A percentile compares a stretch with the other conserved stretches of the same genome.
Conservation (phyloP, 1,140 invertebrate genomes). For the Sogatella furcifera region DNA sequence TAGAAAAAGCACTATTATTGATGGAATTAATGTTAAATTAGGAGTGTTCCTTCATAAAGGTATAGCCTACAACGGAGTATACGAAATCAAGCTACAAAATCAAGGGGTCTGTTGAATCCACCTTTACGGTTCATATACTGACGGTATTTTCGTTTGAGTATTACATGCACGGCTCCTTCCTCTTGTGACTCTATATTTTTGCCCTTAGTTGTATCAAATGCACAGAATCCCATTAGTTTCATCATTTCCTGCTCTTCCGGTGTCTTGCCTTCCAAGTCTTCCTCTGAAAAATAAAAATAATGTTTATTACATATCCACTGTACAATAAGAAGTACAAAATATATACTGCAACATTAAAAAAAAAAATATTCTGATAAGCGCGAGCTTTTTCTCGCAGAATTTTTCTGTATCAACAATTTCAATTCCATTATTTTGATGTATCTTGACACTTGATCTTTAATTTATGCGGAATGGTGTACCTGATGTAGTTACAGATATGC, state of each 20-base stretch:
- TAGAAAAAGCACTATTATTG: no score
- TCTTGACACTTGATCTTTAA: no score
- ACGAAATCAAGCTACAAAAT: slow-evolving; percentile 89
- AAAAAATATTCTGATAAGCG: no score
- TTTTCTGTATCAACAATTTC: no score
- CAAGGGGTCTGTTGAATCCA: slow-evolving; percentile 95
- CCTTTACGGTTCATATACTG: slow-evolving; percentile 99
- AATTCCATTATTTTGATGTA: no score
- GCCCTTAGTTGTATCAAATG: slow-evolving; percentile 89
- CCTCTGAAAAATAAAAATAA: slow-evolving; percentile 36
- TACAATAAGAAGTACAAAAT: no score
- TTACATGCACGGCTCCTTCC: slow-evolving; percentile 84
- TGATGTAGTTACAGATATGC: no score
- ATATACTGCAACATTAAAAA: no score
- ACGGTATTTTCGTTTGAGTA: slow-evolving; percentile 91
- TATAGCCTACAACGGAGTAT: slow-evolving; percentile 20
- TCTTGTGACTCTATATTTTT: slow-evolving; percentile 93
- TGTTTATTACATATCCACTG: no score
- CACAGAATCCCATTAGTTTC: slow-evolving; percentile 92
- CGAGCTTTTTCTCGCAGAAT: no score
- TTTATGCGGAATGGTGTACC: no score
- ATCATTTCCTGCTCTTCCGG: slow-evolving; percentile 95
- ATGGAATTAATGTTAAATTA: no score
- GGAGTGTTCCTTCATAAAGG: not conserved
- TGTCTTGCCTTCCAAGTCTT: slow-evolving; percentile 66